phyloP scores from a whole-genome alignment of 2,888 invertebrate genomes.

The Lamellibrachia satsuma region DNA sequence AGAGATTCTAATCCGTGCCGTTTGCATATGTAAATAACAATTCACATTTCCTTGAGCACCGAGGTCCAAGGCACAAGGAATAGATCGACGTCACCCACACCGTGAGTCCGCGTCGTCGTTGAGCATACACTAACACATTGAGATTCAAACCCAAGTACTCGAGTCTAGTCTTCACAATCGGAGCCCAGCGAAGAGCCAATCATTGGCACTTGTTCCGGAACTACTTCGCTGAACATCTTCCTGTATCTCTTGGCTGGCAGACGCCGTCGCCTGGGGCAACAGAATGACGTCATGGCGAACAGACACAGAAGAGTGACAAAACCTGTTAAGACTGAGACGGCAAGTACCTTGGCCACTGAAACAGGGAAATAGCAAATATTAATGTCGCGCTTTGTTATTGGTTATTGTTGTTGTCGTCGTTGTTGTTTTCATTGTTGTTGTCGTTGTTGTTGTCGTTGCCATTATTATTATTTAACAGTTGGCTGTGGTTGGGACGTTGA shows the following conservation, averaged over 20 bases:
- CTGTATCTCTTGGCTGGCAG: background rate
- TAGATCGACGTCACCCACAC: background rate
- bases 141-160: constrained; percentile 10
- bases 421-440: too few species aligned
- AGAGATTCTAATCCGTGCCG: background rate
- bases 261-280: background rate
- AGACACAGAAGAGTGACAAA: background rate
- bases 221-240: constrained; percentile 13
- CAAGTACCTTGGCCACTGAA: background rate
- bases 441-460: too few species aligned
- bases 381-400: background rate
- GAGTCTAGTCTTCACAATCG: background rate
- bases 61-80: background rate
- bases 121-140: background rate
- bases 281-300: constrained; percentile 10
- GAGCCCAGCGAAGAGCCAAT: background rate
- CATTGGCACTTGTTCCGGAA: background rate
- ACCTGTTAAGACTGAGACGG: background rate
- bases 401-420: too few species aligned
- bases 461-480: too few species aligned
- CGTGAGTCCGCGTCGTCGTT: background rate
- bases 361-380: constrained; percentile 9
- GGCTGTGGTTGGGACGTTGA: too few species aligned
- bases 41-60: background rate
- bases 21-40: background rate